phyloP scores from a whole-genome alignment of 1,140 invertebrate species.

The Anadara kagoshimensis region DNA sequence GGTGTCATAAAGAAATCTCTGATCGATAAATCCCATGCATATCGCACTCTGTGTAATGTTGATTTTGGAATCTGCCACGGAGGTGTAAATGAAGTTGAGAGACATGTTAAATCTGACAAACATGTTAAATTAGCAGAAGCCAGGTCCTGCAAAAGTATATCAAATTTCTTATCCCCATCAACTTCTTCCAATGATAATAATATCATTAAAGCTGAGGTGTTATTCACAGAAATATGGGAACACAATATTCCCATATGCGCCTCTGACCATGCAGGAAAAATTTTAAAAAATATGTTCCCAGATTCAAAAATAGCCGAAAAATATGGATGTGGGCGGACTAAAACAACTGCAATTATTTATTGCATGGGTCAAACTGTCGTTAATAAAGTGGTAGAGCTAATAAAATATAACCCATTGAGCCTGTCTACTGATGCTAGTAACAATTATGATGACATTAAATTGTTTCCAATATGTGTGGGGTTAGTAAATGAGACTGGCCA shows the following conservation, averaged over 20 bases:
- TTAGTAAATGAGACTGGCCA: constrained; percentile 10
- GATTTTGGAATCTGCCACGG: too few relatives aligned
- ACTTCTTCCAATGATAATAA: not conserved
- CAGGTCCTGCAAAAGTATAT: too few relatives aligned
- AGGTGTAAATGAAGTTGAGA: too few relatives aligned
- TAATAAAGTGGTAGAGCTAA: too few relatives aligned
- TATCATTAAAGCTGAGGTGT: constrained; percentile 8
- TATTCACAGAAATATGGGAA: constrained; percentile 12
- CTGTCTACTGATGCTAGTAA: constrained; percentile 15
- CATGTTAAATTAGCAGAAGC: too few relatives aligned
- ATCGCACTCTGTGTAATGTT: too few relatives aligned
- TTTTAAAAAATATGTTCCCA: constrained; percentile 17
- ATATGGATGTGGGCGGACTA: constrained; percentile 19
- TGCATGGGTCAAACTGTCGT: too few relatives aligned
- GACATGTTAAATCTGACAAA: too few relatives aligned
- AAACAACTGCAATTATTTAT: constrained; percentile 25
- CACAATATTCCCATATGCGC: constrained; percentile 10
- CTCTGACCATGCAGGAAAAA: constrained; percentile 22
- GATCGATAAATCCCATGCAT: too few relatives aligned
- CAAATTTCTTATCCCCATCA: too few relatives aligned
- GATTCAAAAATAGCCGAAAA: constrained; percentile 24
- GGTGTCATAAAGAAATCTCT: too few relatives aligned
- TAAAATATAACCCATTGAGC: too few relatives aligned
- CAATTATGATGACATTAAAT: constrained; percentile 15
- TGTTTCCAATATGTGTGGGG: constrained; percentile 8